These are phyloP conservation scores for Ceratothoa steindachneri DNA, from an alignment of 2,888 invertebrate species.

Conservation along the genomic window DNA sequence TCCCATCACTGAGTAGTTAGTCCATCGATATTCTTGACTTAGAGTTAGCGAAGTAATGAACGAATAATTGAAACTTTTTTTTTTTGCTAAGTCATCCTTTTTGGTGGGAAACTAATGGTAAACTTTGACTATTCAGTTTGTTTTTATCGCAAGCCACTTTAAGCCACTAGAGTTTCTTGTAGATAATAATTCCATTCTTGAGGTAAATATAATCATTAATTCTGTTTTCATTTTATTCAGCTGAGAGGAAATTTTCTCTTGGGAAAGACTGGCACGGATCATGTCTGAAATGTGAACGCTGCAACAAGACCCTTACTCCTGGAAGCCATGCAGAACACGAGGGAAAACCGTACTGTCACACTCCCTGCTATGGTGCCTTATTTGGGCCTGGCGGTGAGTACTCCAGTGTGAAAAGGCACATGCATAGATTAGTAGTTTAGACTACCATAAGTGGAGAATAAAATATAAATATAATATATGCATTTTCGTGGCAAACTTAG, in stretches of 20 bases:
- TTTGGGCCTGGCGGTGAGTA: slow-evolving; percentile 64
- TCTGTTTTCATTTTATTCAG: slow-evolving; percentile 53
- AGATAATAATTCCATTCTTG: too few relatives aligned
- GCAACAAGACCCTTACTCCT: slow-evolving; percentile 66
- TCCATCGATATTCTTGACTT: too few relatives aligned
- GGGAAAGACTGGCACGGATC: slow-evolving; percentile 69
- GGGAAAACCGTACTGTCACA: slow-evolving; percentile 77
- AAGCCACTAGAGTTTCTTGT: too few relatives aligned
- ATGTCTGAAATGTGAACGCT: slow-evolving; percentile 66
- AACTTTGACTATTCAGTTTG: too few relatives aligned
- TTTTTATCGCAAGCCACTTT: too few relatives aligned
- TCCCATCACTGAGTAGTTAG: too few relatives aligned
- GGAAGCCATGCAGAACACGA: slow-evolving; percentile 63
- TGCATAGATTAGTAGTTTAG: neutral
- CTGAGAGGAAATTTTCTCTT: slow-evolving; percentile 66
- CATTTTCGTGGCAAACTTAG: neutral
- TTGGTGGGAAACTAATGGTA: too few relatives aligned
- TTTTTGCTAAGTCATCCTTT: too few relatives aligned
- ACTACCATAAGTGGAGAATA: neutral
- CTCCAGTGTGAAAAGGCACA: neutral
- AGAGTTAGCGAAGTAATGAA: too few relatives aligned
- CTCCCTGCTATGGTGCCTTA: slow-evolving; percentile 75
- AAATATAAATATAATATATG: neutral
- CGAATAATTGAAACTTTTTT: too few relatives aligned
- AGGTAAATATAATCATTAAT: too few relatives aligned